Base-by-base conservation (phyloP, 2,797 vertebrate genomes). In the Pogoniulus pusillus region DNA sequence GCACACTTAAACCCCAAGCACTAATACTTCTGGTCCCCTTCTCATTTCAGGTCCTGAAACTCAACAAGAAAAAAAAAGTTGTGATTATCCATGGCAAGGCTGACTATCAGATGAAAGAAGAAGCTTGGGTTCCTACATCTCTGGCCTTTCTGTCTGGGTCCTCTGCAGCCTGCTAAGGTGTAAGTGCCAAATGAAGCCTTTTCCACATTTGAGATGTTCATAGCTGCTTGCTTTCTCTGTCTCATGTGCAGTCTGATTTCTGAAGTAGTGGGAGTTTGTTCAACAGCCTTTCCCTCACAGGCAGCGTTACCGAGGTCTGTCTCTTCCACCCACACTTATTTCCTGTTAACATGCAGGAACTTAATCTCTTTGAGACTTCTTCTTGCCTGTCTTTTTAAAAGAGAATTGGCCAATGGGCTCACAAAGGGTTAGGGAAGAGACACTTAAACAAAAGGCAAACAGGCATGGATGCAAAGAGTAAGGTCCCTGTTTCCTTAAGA, bases 271-370 rank as follows among this genome's bases (percentile, higher is more conserved):
- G 77, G 87, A 87, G 80, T 76, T 81, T 91, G 32, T 80, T 90
- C 43, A 6, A 39, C 83, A 92, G 39, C 71, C 57, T 90, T 86
- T 82, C 68, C 49, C 74, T 69, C 39, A 37, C 60, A 76, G 78
- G 32, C 83, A 84, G 54, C 39, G 27, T 82, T 90, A 92, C 88
- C 80, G 66, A 94, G 51, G 65, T 74, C 74, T 91, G 87, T 92
- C 39, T 94, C 51, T 75, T 84, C 83, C 69, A 84, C 90, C 71
- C 68, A 88, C 81, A 45, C 14, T 88, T 23, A 7, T 88, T 91
- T 94, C 84, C 77, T 2, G 23, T 90, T 90, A 93, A 70, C 2
- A 2, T 66, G 71, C 51, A 39, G 87, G 65, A 89, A 51, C 82
- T 80, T 82, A 23, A 59, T 85, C 32, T 32, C 77, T 82, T 45